phyloP scores from a whole-genome alignment of 1,140 invertebrate genomes.

The Cydia strobilella region DNA sequence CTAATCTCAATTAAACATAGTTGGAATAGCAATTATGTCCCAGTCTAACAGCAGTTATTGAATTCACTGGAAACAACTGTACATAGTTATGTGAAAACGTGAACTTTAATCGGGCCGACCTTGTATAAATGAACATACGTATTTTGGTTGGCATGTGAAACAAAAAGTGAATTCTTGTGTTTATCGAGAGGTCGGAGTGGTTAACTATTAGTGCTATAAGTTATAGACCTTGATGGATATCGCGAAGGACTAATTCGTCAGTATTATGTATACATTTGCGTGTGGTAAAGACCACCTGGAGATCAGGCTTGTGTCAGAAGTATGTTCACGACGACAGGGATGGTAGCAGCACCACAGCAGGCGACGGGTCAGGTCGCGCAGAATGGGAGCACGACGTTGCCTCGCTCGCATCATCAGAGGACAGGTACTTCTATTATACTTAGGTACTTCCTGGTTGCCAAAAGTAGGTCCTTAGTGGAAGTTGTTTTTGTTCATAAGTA shows the following conservation, averaged over 20 bases:
- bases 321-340: conserved; percentile 74
- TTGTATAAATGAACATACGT: conserved; percentile 50
- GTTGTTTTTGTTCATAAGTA: no score
- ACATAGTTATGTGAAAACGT: conserved; percentile 35
- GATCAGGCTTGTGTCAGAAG: conserved; percentile 59
- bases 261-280: conserved; percentile 75
- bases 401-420: conserved; percentile 79
- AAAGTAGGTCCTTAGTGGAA: conserved; percentile 1
- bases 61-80: conserved; percentile 18
- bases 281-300: conserved; percentile 69
- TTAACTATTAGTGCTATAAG: conserved; percentile 44
- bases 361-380: conserved; percentile 65
- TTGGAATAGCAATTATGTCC: conserved; percentile 33
- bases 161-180: conserved; percentile 46
- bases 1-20: conserved; percentile 37
- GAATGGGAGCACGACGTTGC: conserved; percentile 70
- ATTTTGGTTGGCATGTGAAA: conserved; percentile 51
- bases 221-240: conserved; percentile 49
- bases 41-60: conserved; percentile 19
- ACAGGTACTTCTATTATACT: conserved; percentile 51
- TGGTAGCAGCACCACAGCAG: conserved; percentile 71
- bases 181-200: conserved; percentile 21
- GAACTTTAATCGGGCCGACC: conserved; percentile 52
- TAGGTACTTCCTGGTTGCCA: conserved; percentile 33
- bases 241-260: conserved; percentile 53